A percentile compares a stretch with the other conserved stretches of the same genome.
Conservation (phyloP, 2,797 vertebrate species). For the Ammospiza maritima region DNA sequence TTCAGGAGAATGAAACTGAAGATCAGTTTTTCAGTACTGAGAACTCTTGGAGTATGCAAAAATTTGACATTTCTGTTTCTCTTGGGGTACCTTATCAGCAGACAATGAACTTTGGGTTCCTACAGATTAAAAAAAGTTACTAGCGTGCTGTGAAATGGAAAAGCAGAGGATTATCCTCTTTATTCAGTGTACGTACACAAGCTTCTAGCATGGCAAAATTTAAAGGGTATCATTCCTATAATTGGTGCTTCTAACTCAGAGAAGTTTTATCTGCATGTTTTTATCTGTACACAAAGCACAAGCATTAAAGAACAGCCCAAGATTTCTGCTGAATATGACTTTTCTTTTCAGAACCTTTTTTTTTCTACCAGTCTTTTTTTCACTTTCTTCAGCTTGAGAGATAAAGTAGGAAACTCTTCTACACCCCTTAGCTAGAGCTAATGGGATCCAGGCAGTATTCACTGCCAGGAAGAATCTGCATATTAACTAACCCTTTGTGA, state of each 20-base stretch:
- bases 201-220: neutral
- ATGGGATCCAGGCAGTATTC: neutral
- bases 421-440: neutral
- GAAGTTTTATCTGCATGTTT: neutral
- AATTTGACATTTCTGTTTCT: conserved; percentile 29
- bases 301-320: neutral
- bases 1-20: conserved; percentile 1
- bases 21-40: neutral
- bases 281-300: neutral
- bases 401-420: neutral
- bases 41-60: neutral
- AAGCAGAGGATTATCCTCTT: conserved; percentile 13
- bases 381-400: neutral
- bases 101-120: conserved; percentile 25
- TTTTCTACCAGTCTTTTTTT: neutral
- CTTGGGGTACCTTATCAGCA: conserved; percentile 29
- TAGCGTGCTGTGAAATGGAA: neutral
- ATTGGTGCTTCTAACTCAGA: neutral
- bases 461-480: neutral
- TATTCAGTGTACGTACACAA: neutral
- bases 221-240: conserved; percentile 1
- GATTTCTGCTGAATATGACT: neutral
- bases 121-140: conserved; percentile 22
- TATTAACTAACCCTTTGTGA: neutral
- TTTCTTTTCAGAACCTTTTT: neutral